Evolutionary conservation across 2,888 invertebrate genomes (phyloP), one percentile per base, ranked within the genome.

Genomic region (Stegana nigrithorax): DNA sequence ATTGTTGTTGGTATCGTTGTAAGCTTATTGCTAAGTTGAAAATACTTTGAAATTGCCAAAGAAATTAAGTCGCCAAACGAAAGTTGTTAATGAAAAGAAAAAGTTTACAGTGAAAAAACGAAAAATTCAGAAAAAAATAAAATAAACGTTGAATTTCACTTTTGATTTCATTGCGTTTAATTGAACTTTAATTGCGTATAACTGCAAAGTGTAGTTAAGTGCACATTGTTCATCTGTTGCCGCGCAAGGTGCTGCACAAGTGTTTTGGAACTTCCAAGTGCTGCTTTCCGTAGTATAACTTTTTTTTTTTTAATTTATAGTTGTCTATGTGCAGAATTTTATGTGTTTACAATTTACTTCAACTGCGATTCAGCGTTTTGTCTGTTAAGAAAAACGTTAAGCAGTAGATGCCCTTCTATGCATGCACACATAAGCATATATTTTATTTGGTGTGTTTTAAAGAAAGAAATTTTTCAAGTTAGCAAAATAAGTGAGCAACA

Each of bases 21-120:
- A 29, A 14, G 4, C n/a, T 32, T 51, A 7, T 53, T 19, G 7
- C n/a, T 2, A 19, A 7, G 47, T 32, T n/a, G 32, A 51, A 51
- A 51, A 27, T 51, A 14, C 14, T n/a, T 27, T 23, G 51, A 62
- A 62, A 58, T 62, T 53, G 56, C 56, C 53, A 14, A 72, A 62
- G 78, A 78, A 80, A 79, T 76, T 73, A 79, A 80, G 80, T 78
- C 74, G 73, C 76, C 71, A 71, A 76, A 68, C 69, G 79, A 80
- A 80, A 80, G 78, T 71, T 78, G 51, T n/a, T n/a, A n/a, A n/a
- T n/a, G n/a, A n/a, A n/a, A n/a, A n/a, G n/a, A n/a, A n/a, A n/a
- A n/a, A n/a, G n/a, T n/a, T n/a, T n/a, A n/a, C n/a, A 21, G 32
- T 50, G 19, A 60, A 55, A 32, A 6, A 55, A 7, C 23, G 39